Evolutionary conservation across 1,140 invertebrate genomes (phyloP).

Genomic region (Lepidurus arcticus): DNA sequence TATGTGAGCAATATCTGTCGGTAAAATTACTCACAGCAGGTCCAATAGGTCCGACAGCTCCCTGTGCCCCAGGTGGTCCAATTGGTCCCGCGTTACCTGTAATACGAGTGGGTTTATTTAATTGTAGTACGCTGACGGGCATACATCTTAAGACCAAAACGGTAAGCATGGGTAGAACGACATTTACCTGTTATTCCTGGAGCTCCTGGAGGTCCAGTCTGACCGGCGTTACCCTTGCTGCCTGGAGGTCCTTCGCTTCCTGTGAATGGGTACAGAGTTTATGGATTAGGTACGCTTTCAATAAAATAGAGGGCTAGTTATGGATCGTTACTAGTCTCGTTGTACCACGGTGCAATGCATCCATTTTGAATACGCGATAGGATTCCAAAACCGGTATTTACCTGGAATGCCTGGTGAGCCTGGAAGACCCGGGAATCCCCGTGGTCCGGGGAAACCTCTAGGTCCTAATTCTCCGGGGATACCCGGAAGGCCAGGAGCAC

Average conservation of each 20-base stretch:
- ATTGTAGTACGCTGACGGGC: no score
- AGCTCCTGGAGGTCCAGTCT: slow-evolving; percentile 59
- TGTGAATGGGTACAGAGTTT: background rate
- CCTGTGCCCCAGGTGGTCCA: slow-evolving; percentile 61
- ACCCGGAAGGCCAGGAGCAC: slow-evolving; percentile 64
- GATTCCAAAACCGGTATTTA: background rate
- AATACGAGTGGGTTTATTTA: background rate
- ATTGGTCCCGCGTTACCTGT: slow-evolving; percentile 57
- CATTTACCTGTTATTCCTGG: slow-evolving; percentile 52
- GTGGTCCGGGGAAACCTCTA: slow-evolving; percentile 67
- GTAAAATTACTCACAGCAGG: slow-evolving; percentile 51
- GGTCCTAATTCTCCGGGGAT: slow-evolving; percentile 75
- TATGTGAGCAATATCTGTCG: background rate
- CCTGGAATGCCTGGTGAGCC: slow-evolving; percentile 70
- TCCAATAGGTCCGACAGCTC: slow-evolving; percentile 60
- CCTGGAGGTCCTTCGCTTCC: slow-evolving; percentile 61
- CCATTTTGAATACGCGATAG: no score
- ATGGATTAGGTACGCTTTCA: background rate
- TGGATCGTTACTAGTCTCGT: no score
- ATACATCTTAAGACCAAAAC: background rate
- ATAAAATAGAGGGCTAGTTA: no score
- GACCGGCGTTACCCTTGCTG: slow-evolving; percentile 63
- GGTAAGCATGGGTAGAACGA: background rate
- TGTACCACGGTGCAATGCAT: background rate
- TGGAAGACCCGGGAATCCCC: slow-evolving; percentile 68